Evolutionary conservation across 2,888 invertebrate genomes (phyloP).

Genomic region (Drosophila nigritarsus): DNA sequence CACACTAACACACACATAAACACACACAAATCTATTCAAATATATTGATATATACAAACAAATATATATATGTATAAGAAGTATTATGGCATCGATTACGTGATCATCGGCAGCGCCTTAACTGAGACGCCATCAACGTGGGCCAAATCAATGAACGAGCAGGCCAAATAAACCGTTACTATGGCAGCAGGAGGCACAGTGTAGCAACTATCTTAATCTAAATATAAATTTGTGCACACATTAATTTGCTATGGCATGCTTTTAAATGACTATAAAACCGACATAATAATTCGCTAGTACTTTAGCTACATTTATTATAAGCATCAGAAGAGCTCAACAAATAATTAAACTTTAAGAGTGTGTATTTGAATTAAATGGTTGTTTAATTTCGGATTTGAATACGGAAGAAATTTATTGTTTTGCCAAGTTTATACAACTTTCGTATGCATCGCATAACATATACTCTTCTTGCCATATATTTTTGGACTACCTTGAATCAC

Average conservation of each 20-base stretch:
- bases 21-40: constrained; percentile 3
- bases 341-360: neutral
- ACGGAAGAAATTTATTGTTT: neutral
- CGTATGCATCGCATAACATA: constrained; percentile 7
- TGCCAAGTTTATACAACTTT: constrained; percentile 16
- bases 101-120: constrained; percentile 61
- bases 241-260: neutral
- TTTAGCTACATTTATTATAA: neutral
- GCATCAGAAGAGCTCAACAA: neutral
- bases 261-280: neutral
- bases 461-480: neutral
- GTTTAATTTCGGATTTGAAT: neutral
- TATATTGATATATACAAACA: neutral
- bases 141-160: constrained; percentile 60
- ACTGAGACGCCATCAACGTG: constrained; percentile 70
- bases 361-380: neutral
- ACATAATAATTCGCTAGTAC: neutral
- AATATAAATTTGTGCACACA: constrained; percentile 8
- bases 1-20: constrained; percentile 3
- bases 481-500: constrained; percentile 42
- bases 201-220: constrained; percentile 7
- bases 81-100: constrained; percentile 80
- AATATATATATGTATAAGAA: constrained; percentile 24
- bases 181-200: constrained; percentile 41
- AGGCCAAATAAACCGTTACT: constrained; percentile 27